Percentiles rank a stretch among this genome's conserved stretches.
phyloP scores from a whole-genome alignment of 53 echinoderm and acorn worm species.

The Echinometra lucunter region DNA sequence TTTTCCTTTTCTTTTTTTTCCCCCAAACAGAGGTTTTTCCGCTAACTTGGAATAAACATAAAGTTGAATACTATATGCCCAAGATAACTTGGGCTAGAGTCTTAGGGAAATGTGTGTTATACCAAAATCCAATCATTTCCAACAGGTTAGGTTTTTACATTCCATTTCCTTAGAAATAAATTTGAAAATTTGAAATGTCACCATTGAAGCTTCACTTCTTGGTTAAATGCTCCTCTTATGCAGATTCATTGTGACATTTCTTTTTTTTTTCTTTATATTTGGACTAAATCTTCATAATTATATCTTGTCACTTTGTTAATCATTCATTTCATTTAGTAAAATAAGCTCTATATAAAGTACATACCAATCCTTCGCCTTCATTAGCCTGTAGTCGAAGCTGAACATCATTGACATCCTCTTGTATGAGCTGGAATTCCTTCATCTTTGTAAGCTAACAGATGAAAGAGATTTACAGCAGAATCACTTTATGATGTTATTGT shows the following conservation, averaged over 20 bases:
- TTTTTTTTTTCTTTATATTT: neutral
- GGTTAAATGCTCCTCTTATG: neutral
- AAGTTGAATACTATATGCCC: too few species aligned
- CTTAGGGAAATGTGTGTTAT: too few species aligned
- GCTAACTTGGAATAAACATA: too few species aligned
- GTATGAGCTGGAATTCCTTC: slow-evolving; percentile 29
- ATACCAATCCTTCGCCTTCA: slow-evolving; percentile 2
- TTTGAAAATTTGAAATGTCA: too few species aligned
- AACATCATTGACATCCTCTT: neutral
- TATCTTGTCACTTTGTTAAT: neutral
- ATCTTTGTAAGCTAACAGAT: slow-evolving; percentile 16
- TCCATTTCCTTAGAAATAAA: neutral
- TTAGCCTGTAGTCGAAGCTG: neutral
- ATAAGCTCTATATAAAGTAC: neutral
- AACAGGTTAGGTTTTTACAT: too few species aligned
- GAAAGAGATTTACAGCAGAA: neutral
- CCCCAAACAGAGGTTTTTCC: neutral
- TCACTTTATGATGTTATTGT: neutral
- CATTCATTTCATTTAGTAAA: neutral
- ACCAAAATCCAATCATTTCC: too few species aligned
- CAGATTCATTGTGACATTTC: neutral
- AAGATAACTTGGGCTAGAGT: too few species aligned
- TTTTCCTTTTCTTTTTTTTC: too few species aligned
- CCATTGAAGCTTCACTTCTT: neutral
- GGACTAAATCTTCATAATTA: neutral